Evolutionary conservation across 2,888 invertebrate genomes (phyloP), one percentile per base, ranked within the genome.

Genomic region (Ophonus ardosiacus): DNA sequence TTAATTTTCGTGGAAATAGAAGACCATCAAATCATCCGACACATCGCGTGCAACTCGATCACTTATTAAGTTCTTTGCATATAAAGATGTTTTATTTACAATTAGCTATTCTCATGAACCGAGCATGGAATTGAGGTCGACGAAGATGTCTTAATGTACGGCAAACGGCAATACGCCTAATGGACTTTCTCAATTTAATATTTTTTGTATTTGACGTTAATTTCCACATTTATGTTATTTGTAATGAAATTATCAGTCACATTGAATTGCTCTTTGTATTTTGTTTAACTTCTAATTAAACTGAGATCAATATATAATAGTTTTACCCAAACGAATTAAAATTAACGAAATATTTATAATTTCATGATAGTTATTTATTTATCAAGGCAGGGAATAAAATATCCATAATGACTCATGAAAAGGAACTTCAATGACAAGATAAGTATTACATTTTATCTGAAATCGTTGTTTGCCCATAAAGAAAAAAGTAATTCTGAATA

Each of bases 161-260:
- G 78, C 74, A 78, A 85, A 15, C 40, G 31, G 78, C 74, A 78
- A 85, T 63, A 83, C 80, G 13, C 79, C 56, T 83, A 85, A 85
- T 86, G 85, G 85, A 82, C 68, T 83, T 76, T 65, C 57, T 83
- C 85, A 84, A 85, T 86, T 86, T 83, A 76, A 81, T 83, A 68
- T 65, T 86, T 81, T 85, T 85, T 85, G 83, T 65, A 24, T 65
- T 65, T 63, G 84, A 86, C 81, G 79, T 86, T 85, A 85, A 82
- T 82, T 82, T 74, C 86, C 76, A 82, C 71, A 79, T 82, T 76
- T 81, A 71, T 43, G 61, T 81, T 68, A 65, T 81, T 84, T 76
- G 76, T 84, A 84, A 84, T 61, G 76, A 84, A 84, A 63, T 76
- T 84, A 40, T 57, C 71, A 15, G 71, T 24, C 76, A 21, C 61